These are phyloP conservation scores for Cantharis flavilabris DNA, from an alignment of 2,888 invertebrate species.

Conservation along the genomic window DNA sequence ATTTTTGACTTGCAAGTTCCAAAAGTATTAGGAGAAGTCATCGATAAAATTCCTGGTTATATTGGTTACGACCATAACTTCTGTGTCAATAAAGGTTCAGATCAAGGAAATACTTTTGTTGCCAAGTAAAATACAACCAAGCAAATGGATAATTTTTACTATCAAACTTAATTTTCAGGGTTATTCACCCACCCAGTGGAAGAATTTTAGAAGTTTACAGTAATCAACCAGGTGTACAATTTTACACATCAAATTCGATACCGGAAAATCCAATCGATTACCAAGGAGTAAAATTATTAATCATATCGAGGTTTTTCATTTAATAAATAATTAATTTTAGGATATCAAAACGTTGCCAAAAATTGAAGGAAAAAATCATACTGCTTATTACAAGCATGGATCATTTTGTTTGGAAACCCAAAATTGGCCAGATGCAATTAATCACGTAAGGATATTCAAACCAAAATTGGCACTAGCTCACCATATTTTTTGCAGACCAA, in stretches of 20 bases:
- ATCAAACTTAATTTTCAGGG: constrained; percentile 52
- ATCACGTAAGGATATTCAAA: constrained; percentile 65
- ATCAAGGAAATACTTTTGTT: constrained; percentile 64
- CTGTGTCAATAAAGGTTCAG: constrained; percentile 68
- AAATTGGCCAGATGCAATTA: constrained; percentile 88
- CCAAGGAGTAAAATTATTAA: constrained; percentile 28
- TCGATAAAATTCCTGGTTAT: constrained; percentile 65
- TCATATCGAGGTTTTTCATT: not conserved
- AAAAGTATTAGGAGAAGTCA: constrained; percentile 66
- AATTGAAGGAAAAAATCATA: constrained; percentile 70
- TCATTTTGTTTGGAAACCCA: constrained; percentile 91
- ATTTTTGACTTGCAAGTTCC: constrained; percentile 75
- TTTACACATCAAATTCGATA: constrained; percentile 82
- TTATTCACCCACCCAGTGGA: constrained; percentile 70
- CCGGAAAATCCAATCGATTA: constrained; percentile 59
- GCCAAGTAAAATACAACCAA: constrained; percentile 57
- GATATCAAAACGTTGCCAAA: constrained; percentile 42
- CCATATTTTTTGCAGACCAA: constrained; percentile 62
- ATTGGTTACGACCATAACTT: constrained; percentile 85
- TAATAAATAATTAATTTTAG: constrained; percentile 13
- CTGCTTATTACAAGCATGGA: constrained; percentile 72
- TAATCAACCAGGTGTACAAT: constrained; percentile 88
- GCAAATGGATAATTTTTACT: not conserved
- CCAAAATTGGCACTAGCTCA: not conserved
- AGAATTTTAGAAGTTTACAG: constrained; percentile 79